Evolutionary conservation across 2,113 vertebrate genomes (phyloP).

Genomic region (Triplophysa siluroides): DNA sequence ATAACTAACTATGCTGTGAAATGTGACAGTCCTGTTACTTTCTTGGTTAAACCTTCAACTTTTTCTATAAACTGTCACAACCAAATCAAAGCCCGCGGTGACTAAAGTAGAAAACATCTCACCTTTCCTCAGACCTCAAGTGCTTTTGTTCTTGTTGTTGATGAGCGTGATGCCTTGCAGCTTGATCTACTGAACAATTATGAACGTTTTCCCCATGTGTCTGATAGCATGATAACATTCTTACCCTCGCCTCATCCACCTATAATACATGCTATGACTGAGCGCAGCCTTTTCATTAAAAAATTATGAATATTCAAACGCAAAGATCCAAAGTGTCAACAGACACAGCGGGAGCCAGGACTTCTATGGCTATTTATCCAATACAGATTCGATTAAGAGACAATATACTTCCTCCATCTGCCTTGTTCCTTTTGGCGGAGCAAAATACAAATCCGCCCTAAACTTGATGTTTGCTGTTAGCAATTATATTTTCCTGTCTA

Average conservation of each 20-base stretch:
- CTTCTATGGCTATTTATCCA: constrained; percentile 28
- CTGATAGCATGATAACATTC: neutral
- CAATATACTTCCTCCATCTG: constrained; percentile 25
- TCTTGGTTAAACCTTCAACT: neutral
- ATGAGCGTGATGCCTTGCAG: constrained; percentile 18
- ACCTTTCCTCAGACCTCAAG: neutral
- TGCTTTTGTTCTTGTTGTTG: neutral
- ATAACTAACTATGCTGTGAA: neutral
- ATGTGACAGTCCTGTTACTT: neutral
- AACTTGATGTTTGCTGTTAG: neutral
- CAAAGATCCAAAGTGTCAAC: constrained; percentile 32
- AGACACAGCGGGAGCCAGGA: constrained; percentile 14
- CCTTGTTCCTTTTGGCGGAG: constrained; percentile 26
- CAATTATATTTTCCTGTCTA: neutral
- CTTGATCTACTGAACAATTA: constrained; percentile 41
- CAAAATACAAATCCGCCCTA: neutral
- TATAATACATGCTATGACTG: constrained; percentile 40
- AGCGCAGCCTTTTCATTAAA: constrained; percentile 45
- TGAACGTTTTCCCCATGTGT: constrained; percentile 7
- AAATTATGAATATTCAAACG: constrained; percentile 51
- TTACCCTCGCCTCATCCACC: neutral
- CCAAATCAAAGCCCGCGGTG: neutral
- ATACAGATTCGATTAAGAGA: constrained; percentile 45
- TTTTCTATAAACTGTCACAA: neutral
- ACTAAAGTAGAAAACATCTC: neutral